A percentile compares a stretch with the other conserved stretches of the same genome.
Evolutionary conservation across 1,140 invertebrate species (phyloP).

Genomic region (Drosophila miranda): DNA sequence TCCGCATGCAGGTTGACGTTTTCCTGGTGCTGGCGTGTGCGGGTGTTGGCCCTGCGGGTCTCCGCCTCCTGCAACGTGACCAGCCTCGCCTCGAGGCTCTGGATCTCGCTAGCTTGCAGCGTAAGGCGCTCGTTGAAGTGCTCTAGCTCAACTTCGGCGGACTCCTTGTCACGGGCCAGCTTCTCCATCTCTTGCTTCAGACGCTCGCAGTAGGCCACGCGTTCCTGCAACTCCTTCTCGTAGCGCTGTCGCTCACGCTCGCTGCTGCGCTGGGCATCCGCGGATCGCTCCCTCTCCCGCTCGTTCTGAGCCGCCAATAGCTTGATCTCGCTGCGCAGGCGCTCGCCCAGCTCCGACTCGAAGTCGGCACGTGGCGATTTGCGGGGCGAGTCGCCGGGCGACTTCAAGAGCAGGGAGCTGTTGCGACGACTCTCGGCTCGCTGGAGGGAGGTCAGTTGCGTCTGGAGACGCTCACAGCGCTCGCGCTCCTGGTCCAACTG

Average conservation of each 20-base stretch:
- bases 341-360: conserved; percentile 82
- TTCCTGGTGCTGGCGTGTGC: conserved; percentile 73
- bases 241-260: conserved; percentile 82
- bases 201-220: conserved; percentile 84
- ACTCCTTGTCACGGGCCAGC: conserved; percentile 71
- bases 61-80: conserved; percentile 75
- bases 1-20: conserved; percentile 67
- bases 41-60: conserved; percentile 60
- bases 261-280: conserved; percentile 82
- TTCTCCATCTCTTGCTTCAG: conserved; percentile 82
- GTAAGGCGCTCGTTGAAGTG: conserved; percentile 78
- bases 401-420: conserved; percentile 65
- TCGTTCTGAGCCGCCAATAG: conserved; percentile 83
- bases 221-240: conserved; percentile 84
- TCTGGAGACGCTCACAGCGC: conserved; percentile 83
- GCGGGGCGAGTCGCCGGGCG: conserved; percentile 70
- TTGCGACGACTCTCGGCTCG: conserved; percentile 71
- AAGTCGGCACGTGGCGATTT: conserved; percentile 75
- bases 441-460: conserved; percentile 72
- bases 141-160: conserved; percentile 68
- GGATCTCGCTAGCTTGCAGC: conserved; percentile 71
- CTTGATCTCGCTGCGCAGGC: conserved; percentile 83
- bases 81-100: conserved; percentile 71
- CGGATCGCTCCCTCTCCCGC: conserved; percentile 82
- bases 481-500: conserved; percentile 84